Percentiles rank a stretch among this genome's conserved stretches.
These are phyloP conservation scores for Cataglyphis cursor DNA, from an alignment of 2,888 invertebrate genomes.

Conservation along the genomic window DNA sequence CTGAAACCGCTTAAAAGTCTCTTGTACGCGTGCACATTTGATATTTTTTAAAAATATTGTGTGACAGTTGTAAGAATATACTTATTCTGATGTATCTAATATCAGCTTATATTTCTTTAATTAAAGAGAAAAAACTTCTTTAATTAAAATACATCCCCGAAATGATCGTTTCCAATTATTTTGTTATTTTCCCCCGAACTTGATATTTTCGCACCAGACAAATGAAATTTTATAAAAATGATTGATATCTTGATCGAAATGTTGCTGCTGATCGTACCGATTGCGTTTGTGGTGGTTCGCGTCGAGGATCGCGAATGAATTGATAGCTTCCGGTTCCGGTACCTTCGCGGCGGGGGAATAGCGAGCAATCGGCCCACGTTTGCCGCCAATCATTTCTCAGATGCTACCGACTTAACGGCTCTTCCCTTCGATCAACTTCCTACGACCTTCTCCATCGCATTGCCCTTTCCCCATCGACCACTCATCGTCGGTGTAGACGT, in stretches of 20 bases:
- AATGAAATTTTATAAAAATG: constrained; percentile 70
- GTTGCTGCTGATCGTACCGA: constrained; percentile 64
- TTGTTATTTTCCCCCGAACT: background rate
- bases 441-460: constrained; percentile 69
- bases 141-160: background rate
- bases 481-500: constrained; percentile 64
- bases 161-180: background rate
- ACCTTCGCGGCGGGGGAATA: constrained; percentile 53
- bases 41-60: background rate
- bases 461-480: constrained; percentile 57
- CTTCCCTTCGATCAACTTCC: constrained; percentile 70
- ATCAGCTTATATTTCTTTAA: background rate
- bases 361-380: constrained; percentile 63
- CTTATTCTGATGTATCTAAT: background rate
- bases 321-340: constrained; percentile 69
- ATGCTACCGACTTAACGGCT: constrained; percentile 74
- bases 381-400: constrained; percentile 68
- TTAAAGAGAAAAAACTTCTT: background rate
- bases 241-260: constrained; percentile 81
- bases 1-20: background rate
- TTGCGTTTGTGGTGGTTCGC: constrained; percentile 55
- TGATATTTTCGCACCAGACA: background rate
- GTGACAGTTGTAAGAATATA: background rate
- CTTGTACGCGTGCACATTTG: background rate
- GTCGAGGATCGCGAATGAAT: constrained; percentile 59